Percentiles rank a stretch among this genome's conserved stretches.
Evolutionary conservation across 2,888 invertebrate genomes (phyloP).

Genomic region (Macaria notata): DNA sequence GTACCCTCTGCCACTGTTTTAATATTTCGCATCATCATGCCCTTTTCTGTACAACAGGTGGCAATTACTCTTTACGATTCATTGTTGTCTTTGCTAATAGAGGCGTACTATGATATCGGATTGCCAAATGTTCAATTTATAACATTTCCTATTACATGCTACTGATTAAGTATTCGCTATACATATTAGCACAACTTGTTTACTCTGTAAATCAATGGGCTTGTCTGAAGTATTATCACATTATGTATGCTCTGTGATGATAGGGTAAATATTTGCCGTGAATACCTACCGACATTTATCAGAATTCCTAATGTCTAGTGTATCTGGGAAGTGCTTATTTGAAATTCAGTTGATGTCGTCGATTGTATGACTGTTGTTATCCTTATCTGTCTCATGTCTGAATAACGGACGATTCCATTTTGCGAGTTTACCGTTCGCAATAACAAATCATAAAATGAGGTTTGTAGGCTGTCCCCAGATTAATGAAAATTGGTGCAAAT

Average conservation of each 20-base stretch:
- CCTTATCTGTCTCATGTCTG: constrained; percentile 64
- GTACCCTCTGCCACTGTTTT: constrained; percentile 46
- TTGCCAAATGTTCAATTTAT: constrained; percentile 51
- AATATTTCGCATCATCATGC: constrained; percentile 60
- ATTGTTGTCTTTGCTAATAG: constrained; percentile 70
- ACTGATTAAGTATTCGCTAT: constrained; percentile 8
- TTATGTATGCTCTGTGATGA: constrained; percentile 1
- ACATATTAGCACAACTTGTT: constrained; percentile 6
- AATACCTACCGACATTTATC: constrained; percentile 8
- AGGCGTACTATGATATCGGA: constrained; percentile 48
- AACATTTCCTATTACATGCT: constrained; percentile 34
- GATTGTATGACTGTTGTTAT: constrained; percentile 57
- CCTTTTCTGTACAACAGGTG: constrained; percentile 64
- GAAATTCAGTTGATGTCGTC: constrained; percentile 61
- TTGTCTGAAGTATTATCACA: constrained; percentile 5
- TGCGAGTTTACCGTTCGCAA: constrained; percentile 67
- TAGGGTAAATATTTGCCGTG: constrained; percentile 8
- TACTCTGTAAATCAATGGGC: constrained; percentile 7
- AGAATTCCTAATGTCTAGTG: constrained; percentile 3
- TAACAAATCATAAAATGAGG: constrained; percentile 62
- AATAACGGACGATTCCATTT: constrained; percentile 68
- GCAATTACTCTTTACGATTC: constrained; percentile 73
- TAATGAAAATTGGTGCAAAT: constrained; percentile 12
- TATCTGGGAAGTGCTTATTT: constrained; percentile 49
- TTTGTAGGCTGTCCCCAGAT: constrained; percentile 51